Conservation (phyloP, 2,797 vertebrate genomes). For the Buceros bicornis region DNA sequence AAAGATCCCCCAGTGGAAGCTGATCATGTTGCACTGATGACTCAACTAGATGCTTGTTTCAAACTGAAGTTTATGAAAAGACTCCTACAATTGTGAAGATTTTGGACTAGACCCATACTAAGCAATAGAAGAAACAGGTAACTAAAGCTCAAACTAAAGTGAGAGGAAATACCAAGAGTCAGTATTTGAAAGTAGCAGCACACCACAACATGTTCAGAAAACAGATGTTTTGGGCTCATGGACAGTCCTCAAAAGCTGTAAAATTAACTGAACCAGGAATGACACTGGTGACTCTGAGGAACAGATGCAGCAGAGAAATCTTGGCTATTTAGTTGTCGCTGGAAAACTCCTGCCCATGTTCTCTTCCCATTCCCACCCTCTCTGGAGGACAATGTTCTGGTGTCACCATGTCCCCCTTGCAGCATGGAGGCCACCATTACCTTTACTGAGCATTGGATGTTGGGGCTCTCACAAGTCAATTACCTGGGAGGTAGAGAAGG, state of each 20-base stretch:
- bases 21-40: neutral
- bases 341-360: neutral
- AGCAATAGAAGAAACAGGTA: neutral
- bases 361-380: neutral
- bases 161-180: neutral
- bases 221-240: neutral
- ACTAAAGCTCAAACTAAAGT: neutral
- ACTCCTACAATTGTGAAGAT: neutral
- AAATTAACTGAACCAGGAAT: neutral
- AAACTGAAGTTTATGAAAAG: neutral
- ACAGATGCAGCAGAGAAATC: neutral
- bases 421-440: neutral
- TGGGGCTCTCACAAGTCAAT: neutral
- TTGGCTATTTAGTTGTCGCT: neutral
- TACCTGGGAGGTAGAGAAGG: neutral
- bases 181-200: neutral
- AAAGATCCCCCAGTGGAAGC: neutral
- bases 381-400: neutral
- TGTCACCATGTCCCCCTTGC: neutral
- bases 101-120: neutral
- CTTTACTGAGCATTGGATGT: fast-evolving
- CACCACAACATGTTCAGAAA: neutral
- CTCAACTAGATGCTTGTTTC: neutral
- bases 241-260: neutral
- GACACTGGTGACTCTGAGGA: neutral